Base-by-base conservation (phyloP, 2,113 vertebrate species). In the Riparia riparia region DNA sequence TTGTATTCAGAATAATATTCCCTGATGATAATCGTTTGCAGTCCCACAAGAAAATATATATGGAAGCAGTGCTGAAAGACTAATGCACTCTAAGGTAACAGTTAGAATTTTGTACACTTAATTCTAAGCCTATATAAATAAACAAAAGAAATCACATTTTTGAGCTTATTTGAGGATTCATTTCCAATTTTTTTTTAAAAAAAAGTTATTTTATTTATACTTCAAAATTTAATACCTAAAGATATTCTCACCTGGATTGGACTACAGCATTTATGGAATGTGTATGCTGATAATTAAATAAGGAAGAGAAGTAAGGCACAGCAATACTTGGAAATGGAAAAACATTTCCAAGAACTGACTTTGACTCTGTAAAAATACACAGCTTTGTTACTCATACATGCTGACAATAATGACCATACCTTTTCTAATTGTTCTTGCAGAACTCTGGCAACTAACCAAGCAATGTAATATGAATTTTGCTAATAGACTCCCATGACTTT, bases 401-500 rank as follows among this genome's bases (percentile, higher is more conserved):
- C 37, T 64, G 92, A 89, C 28, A 66, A 20, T 64, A 92, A 95
- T 31, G 14, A 72, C 42, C 68, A 78, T 4, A 86, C 32, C 85
- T 42, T 89, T 68, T 73, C 86, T 93, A 93, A 93, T 86, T 81
- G 72, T 50, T 89, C 51, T 63, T 51, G 29, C 63, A 95, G 88
- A 89, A 89, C 87, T 97, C n/a, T 94, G 66, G 86, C 80, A 89
- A 77, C 49, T 73, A 87, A 89, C 54, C 76, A 83, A 94, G 93
- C 77, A 90, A 93, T 64, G 39, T 61, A 94, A 83, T 42, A 82
- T 3, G 11, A 90, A 81, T 66, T 93, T 96, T 87, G 66, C 44
- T 90, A 92, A 82, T 20, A 74, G 39, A 91, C 12, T 51, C 25
- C 47, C 17, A 42, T 6, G 20, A 66, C 44, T 78, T 91, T 76